Percentiles rank a stretch among this genome's conserved stretches.
Conservation (phyloP, 2,113 vertebrate species). For the Abramis brama region DNA sequence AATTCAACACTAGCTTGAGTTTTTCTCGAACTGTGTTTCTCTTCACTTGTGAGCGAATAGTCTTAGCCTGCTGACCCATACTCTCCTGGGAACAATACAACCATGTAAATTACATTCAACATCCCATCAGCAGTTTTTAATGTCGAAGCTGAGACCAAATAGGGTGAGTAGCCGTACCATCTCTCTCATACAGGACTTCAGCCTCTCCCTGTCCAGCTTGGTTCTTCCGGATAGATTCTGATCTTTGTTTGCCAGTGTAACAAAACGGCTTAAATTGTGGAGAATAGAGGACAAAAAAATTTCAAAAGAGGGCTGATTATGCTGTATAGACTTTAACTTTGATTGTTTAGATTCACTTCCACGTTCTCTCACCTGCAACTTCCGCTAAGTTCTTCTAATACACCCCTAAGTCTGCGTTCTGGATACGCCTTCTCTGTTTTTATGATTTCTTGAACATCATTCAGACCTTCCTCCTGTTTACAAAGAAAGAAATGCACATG, state of each 20-base stretch:
- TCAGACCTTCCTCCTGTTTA: slow-evolving; percentile 91
- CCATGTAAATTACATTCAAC: neutral
- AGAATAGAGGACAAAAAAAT: slow-evolving; percentile 8
- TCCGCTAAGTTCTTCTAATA: slow-evolving; percentile 90
- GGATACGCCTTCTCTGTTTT: slow-evolving; percentile 94
- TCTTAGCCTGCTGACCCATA: slow-evolving; percentile 88
- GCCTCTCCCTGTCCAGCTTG: slow-evolving; percentile 89
- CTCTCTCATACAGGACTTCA: slow-evolving; percentile 92
- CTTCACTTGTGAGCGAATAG: slow-evolving; percentile 90
- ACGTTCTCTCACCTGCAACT: slow-evolving; percentile 82
- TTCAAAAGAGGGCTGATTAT: neutral
- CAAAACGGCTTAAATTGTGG: slow-evolving; percentile 79
- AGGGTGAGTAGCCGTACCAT: slow-evolving; percentile 75
- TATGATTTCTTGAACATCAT: slow-evolving; percentile 96
- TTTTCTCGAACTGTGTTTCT: slow-evolving; percentile 91
- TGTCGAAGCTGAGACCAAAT: neutral
- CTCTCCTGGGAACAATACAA: slow-evolving; percentile 77
- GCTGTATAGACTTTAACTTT: neutral
- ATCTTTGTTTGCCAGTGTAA: slow-evolving; percentile 89
- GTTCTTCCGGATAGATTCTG: slow-evolving; percentile 85
- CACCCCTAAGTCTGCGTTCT: slow-evolving; percentile 89
- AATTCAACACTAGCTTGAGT: slow-evolving; percentile 87
- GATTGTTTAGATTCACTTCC: neutral
- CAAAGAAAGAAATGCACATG: slow-evolving; percentile 11
- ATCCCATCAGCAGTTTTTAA: neutral